Evolutionary conservation across 1,140 invertebrate genomes (phyloP).

Genomic region (Zaprionus capensis): DNA sequence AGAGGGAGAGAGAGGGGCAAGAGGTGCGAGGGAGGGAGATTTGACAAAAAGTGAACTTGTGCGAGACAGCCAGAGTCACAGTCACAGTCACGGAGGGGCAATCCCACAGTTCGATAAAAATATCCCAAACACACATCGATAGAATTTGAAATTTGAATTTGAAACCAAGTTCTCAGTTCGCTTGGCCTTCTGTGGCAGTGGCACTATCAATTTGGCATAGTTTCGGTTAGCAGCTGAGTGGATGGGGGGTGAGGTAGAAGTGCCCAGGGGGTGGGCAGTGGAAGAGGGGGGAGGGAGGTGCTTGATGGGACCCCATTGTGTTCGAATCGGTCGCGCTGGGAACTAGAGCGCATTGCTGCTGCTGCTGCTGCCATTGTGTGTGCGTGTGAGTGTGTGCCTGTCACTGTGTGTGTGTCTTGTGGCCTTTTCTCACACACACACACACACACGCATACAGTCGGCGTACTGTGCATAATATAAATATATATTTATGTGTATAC

Average conservation of each 20-base stretch:
- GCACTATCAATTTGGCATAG: slow-evolving; percentile 59
- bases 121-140: slow-evolving; percentile 72
- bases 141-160: slow-evolving; percentile 74
- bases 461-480: slow-evolving; percentile 10
- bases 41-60: slow-evolving; percentile 45
- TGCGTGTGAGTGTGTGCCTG: slow-evolving; percentile 20
- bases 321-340: slow-evolving; percentile 56
- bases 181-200: slow-evolving; percentile 6
- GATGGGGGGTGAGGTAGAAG: not conserved
- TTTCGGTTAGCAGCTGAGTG: slow-evolving; percentile 33
- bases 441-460: not conserved
- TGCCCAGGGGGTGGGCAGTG: not conserved
- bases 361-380: slow-evolving; percentile 53
- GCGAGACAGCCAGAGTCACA: not conserved
- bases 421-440: slow-evolving; percentile 22
- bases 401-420: not conserved
- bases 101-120: slow-evolving; percentile 70
- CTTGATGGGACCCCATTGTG: slow-evolving; percentile 35
- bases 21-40: not conserved
- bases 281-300: not conserved
- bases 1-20: not conserved
- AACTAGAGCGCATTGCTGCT: slow-evolving; percentile 72
- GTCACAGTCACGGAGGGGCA: slow-evolving; percentile 19
- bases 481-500: slow-evolving; percentile 34
- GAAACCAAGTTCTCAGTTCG: slow-evolving; percentile 58